Evolutionary conservation across 2,113 vertebrate species (phyloP).

Genomic region (Anser cygnoides): DNA sequence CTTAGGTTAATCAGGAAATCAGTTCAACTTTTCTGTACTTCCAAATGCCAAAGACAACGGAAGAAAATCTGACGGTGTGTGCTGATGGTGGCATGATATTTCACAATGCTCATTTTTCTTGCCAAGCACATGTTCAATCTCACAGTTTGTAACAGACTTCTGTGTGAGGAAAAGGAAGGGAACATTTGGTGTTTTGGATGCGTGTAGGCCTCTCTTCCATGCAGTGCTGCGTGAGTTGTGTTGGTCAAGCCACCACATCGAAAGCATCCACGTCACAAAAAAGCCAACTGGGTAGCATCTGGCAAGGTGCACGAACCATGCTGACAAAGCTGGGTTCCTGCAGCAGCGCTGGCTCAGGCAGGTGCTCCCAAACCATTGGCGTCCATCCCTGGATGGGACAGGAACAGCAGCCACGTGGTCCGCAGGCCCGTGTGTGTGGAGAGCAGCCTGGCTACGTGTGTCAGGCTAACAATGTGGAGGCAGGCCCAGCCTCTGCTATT

Average conservation of each 20-base stretch:
- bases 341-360: neutral
- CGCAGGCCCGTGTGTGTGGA: accelerated
- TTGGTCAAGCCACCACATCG: neutral
- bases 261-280: neutral
- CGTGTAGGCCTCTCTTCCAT: neutral
- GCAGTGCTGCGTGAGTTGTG: neutral
- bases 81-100: neutral
- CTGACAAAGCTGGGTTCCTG: neutral
- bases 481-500: neutral
- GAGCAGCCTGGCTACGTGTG: neutral
- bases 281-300: neutral
- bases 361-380: accelerated
- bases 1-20: neutral
- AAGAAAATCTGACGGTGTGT: neutral
- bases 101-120: neutral
- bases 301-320: neutral
- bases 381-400: accelerated
- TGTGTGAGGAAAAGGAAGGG: neutral
- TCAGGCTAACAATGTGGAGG: neutral
- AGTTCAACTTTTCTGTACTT: neutral
- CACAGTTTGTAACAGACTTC: neutral
- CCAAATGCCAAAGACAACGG: neutral
- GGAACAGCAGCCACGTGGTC: neutral
- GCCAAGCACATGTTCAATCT: neutral
- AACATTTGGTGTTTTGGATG: neutral